Base-by-base conservation (phyloP, 2,113 vertebrate genomes). In the Pygoscelis adeliae region DNA sequence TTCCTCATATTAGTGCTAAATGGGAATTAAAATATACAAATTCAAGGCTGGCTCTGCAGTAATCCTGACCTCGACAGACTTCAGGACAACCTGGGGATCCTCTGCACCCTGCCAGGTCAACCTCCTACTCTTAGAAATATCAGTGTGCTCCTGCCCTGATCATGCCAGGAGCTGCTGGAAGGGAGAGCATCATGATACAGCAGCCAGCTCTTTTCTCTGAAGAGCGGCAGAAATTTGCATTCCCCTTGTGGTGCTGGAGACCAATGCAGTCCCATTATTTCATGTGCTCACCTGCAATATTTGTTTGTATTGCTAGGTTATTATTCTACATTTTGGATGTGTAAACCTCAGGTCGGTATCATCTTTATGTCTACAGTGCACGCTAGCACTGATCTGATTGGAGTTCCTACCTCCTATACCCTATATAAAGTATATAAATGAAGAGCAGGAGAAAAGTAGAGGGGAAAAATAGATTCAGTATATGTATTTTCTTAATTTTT, bases 301-400 rank as follows among this genome's bases (percentile, higher is more conserved):
- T 80, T 81, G 10, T 71, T 69, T 66, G 16, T 29, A 69, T 40
- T 47, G 5, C 22, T 53, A 49, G 9, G 4, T 29, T 42, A 20
- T 89, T 55, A 25, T 49, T 71, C 16, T 36, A 22, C 14, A 16
- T n/a, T 82, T 87, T 0, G 0, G 21, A 55, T 47, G 4, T 40
- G 4, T 58, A 67, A 83, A 65, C 3, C 20, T 52, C 15, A 9
- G 30, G 20, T 11, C 59, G 34, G 11, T 40, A 15, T 13, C 4
- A n/a, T 52, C 23, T 83, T 62, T 58, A 38, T 1, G 0, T 12
- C 16, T 7, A n/a, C 13, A 76, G 4, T 15, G 23, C 19, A 29
- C 1, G 3, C 59, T 56, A 65, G 9, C 20, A 30, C 6, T 46
- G 22, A 70, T 46, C 2, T 4, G 3, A 6, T 5, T 53, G 27